phyloP scores from a whole-genome alignment of 2,888 invertebrate species.

The Hyalella azteca region DNA sequence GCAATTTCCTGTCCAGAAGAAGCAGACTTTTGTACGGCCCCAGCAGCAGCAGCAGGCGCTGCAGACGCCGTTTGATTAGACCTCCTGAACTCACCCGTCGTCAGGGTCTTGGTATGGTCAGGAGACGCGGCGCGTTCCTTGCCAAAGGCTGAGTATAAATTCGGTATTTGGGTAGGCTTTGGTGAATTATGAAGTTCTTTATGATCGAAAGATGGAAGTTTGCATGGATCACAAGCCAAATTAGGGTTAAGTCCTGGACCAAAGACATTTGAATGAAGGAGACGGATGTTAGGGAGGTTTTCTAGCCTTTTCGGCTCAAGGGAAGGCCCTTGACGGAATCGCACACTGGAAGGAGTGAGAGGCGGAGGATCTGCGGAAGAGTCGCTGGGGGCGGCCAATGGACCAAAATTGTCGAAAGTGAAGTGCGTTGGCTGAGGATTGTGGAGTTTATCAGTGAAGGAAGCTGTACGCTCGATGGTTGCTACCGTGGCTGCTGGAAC shows the following conservation, averaged over 20 bases:
- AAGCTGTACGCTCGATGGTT: slow-evolving; percentile 17
- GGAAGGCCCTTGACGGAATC: background rate
- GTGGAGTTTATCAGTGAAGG: slow-evolving; percentile 14
- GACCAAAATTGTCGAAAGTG: background rate
- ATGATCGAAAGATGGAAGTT: background rate
- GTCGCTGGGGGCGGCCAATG: background rate
- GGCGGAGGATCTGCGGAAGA: background rate
- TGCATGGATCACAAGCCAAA: background rate
- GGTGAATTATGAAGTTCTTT: slow-evolving; percentile 5
- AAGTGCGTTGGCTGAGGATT: background rate
- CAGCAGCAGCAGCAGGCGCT: background rate
- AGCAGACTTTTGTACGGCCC: background rate
- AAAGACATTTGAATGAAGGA: background rate
- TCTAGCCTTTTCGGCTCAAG: background rate
- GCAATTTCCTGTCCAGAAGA: slow-evolving; percentile 9
- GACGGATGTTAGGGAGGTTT: background rate
- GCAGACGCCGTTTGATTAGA: background rate
- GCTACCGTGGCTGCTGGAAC: background rate
- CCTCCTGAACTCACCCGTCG: background rate
- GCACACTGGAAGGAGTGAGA: background rate
- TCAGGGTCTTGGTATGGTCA: background rate
- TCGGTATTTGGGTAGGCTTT: background rate
- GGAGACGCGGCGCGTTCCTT: slow-evolving; percentile 30
- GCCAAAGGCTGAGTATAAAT: background rate
- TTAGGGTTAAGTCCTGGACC: slow-evolving; percentile 10